phyloP scores from a whole-genome alignment of 2,797 vertebrate species.

The Pogonophryne albipinna region DNA sequence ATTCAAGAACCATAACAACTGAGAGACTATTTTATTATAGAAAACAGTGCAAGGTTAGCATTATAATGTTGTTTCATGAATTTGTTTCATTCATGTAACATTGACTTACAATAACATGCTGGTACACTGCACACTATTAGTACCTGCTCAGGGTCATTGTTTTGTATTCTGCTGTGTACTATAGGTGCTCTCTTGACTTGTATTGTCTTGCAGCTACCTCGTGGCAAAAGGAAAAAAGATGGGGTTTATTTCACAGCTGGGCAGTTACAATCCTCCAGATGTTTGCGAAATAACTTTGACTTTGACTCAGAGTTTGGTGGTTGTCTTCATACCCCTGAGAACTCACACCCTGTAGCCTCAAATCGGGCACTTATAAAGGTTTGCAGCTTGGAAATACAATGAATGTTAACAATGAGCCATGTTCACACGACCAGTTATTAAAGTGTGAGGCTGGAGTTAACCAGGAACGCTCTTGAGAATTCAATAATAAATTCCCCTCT shows the following conservation, averaged over 20 bases:
- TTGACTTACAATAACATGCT: conserved; percentile 21
- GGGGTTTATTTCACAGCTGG: neutral
- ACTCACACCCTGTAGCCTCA: neutral
- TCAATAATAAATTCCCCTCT: too few species aligned
- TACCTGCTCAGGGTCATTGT: conserved; percentile 34
- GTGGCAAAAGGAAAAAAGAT: conserved; percentile 10
- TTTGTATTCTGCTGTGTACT: conserved; percentile 30
- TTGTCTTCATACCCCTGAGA: neutral
- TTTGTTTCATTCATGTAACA: conserved; percentile 25
- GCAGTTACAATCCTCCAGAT: neutral
- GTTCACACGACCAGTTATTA: neutral
- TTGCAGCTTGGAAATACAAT: neutral
- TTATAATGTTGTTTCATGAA: conserved; percentile 14
- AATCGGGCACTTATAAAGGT: neutral
- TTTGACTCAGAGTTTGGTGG: neutral
- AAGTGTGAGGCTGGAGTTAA: conserved; percentile 1
- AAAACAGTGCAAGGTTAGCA: conserved; percentile 36
- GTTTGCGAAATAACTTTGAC: neutral
- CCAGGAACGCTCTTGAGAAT: neutral
- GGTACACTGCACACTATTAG: neutral
- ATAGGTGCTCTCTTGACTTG: conserved; percentile 45
- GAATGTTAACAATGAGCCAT: neutral
- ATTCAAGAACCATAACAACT: conserved; percentile 6
- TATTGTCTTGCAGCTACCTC: conserved; percentile 16
- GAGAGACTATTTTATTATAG: neutral